Conservation (phyloP, 2,888 invertebrate species). For the Carabus problematicus region DNA sequence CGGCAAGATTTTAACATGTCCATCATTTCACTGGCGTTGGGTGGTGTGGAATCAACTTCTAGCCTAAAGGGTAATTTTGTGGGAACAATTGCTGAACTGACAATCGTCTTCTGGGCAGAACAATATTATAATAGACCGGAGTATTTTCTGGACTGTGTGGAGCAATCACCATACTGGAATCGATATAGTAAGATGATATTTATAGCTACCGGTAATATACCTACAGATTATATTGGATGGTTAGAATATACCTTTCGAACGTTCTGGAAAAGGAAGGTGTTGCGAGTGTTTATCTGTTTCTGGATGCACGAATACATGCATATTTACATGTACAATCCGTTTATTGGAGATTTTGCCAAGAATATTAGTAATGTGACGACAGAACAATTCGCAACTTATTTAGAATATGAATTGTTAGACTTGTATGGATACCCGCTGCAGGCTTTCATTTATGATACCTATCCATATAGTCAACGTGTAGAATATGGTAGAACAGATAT, state of each 20-base stretch:
- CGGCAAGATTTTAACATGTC: slow-evolving; percentile 28
- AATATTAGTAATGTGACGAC: slow-evolving; percentile 22
- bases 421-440: slow-evolving; percentile 25
- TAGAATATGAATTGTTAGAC: slow-evolving; percentile 31
- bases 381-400: slow-evolving; percentile 9
- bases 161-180: slow-evolving; percentile 28
- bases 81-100: slow-evolving; percentile 21
- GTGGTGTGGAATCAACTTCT: slow-evolving; percentile 5
- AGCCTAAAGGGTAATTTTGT: slow-evolving; percentile 6
- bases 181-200: slow-evolving; percentile 26
- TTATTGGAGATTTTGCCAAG: slow-evolving; percentile 14
- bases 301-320: not conserved
- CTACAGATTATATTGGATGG: slow-evolving; percentile 23
- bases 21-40: slow-evolving; percentile 12
- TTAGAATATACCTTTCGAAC: slow-evolving; percentile 11
- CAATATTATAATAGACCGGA: slow-evolving; percentile 3
- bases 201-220: slow-evolving; percentile 3
- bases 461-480: slow-evolving; percentile 13
- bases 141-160: slow-evolving; percentile 13
- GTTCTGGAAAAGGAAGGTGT: slow-evolving; percentile 29
- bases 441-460: slow-evolving; percentile 21
- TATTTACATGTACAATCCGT: slow-evolving; percentile 31
- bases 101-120: slow-evolving; percentile 28
- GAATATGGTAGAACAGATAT: not conserved
- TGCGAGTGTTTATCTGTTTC: slow-evolving; percentile 32